Percentiles rank a stretch among this genome's conserved stretches.
Conservation (phyloP, 2,888 invertebrate genomes). For the Rhaphigaster nebulosa region DNA sequence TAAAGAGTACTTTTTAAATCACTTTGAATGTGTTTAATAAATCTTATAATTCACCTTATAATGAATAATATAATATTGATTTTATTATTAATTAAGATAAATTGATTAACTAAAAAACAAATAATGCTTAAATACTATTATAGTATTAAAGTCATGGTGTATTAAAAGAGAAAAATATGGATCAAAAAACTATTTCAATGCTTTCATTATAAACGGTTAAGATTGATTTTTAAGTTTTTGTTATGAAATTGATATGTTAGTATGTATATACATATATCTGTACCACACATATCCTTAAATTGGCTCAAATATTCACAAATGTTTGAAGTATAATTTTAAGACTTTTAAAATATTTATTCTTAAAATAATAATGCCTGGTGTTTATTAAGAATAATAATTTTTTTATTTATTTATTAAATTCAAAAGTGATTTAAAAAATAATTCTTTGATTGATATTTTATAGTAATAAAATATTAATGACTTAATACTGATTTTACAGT, state of each 20-base stretch:
- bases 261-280: neutral
- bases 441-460: conserved; percentile 56
- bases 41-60: neutral
- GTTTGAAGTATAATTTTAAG: neutral
- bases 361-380: neutral
- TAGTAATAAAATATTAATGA: conserved; percentile 56
- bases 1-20: conserved; percentile 58
- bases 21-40: conserved; percentile 20
- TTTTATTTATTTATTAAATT: neutral
- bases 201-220: neutral
- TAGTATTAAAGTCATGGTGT: neutral
- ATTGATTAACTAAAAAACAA: neutral
- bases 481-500: conserved; percentile 57
- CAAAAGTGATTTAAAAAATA: conserved; percentile 54
- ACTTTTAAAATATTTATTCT: neutral
- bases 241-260: too few relatives aligned
- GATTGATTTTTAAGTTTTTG: neutral
- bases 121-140: neutral
- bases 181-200: neutral
- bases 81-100: neutral
- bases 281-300: neutral
- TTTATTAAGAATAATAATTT: neutral
- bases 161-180: neutral
- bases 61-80: neutral
- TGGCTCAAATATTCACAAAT: neutral